Evolutionary conservation across 2,797 vertebrate species (phyloP), one percentile per base, ranked within the genome.

Genomic region (Hyperoplus lanceolatus): DNA sequence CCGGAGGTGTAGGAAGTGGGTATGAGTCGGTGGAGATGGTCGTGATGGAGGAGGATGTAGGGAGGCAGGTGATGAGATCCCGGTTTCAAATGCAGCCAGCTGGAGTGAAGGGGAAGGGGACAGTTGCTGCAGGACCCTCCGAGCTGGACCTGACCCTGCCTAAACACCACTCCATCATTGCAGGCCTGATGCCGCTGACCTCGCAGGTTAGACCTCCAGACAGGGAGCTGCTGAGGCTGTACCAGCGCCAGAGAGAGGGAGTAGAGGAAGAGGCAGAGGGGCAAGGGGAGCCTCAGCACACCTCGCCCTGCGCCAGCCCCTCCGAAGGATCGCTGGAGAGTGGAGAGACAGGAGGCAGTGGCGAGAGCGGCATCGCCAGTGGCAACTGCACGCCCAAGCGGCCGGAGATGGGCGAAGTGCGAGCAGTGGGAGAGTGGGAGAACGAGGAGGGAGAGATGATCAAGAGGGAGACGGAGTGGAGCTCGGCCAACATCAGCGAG

Each of bases 351-450:
- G 95, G 94, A 0, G 94, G 96, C 46, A 95, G 96, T 0, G 96
- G 95, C 0, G 96, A 96, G 80, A 96, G 96, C 4, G 96, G 96
- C 0, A 96, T 96, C 5, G 96, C 96, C 13, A 96, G 96, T 0
- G 96, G 94, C 0, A 96, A 96, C 59, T 95, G 96, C 89, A 96
- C 96, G 0, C 96, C 95, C 38, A 96, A 95, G 41, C 93, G 92
- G 9, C n/a, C 91, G 3, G 93, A 95, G 75, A 80, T 79, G 79
- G 81, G 86, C 50, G 55, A 94, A 82, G 49, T 55, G 58, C 81
- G 86, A 79, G 83, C 84, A 41, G 80, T 79, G 1, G 73, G 82
- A 2, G 92, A 87, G 83, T 93, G 59, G 96, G 94, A 16, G 84
- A 91, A 5, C 0, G 91, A 92, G 8, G 54, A 82, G 41, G 87